A percentile compares a stretch with the other conserved stretches of the same genome.
These are phyloP conservation scores for Pentalonia nigronervosa DNA, from an alignment of 1,140 invertebrate species.

Conservation along the genomic window DNA sequence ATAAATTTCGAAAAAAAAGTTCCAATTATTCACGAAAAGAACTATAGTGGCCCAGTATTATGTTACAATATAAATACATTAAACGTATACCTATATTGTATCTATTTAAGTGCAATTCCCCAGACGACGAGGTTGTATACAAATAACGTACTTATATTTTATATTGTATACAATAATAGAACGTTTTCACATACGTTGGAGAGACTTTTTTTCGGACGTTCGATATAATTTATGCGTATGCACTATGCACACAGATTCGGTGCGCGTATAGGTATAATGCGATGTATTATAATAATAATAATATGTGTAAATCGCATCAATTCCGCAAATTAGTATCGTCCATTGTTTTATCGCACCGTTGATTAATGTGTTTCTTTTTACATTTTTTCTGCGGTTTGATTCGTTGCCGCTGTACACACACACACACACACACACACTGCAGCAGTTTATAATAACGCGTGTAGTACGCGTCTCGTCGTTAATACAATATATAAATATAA, in stretches of 20 bases:
- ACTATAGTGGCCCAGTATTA: too few relatives aligned
- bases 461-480: neutral
- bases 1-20: neutral
- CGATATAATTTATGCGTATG: neutral
- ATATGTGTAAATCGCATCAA: neutral
- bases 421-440: neutral
- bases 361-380: conserved; percentile 21
- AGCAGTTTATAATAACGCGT: too few relatives aligned
- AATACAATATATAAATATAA: neutral
- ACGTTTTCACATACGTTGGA: neutral
- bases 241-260: neutral
- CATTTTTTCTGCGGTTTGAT: conserved; percentile 21
- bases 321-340: neutral
- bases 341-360: conserved; percentile 47
- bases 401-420: neutral
- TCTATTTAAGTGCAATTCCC: neutral
- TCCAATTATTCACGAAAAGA: neutral
- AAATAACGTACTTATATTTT: too few relatives aligned
- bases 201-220: neutral
- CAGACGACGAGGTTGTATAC: too few relatives aligned
- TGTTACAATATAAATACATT: neutral
- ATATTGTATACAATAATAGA: neutral
- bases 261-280: too few relatives aligned
- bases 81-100: neutral
- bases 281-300: too few relatives aligned